Evolutionary conservation across 2,797 vertebrate species (phyloP), one percentile per base, ranked within the genome.

Genomic region (Sebastes kiyomatsui): DNA sequence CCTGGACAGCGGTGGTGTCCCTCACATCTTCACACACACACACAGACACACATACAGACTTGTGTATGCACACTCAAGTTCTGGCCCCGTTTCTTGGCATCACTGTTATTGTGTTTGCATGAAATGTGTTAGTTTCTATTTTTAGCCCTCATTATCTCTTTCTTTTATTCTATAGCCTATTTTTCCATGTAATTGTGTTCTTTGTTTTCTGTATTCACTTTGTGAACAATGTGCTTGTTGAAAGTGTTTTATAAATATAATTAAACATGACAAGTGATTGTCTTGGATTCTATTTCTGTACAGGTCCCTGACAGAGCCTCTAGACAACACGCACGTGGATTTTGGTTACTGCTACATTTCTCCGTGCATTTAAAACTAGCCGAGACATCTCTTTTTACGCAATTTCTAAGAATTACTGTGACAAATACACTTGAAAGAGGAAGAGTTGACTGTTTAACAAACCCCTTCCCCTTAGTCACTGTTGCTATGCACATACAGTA

Each of bases 71-170:
- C 42, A 14, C 71, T 65, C 18, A 28, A 61, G 71, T 68, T 79
- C 61, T 77, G 79, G 46, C 77, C 65, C 28, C 14, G 7, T 87
- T 91, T 89, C 81, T 77, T 75, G 78, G 72, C 80, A 68, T 80
- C 79, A 68, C 52, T 77, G 75, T 83, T 74, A 16, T 27, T 77
- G 52, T 76, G 82, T 80, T 85, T 86, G 28, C 61, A 67, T 78
- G 66, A 89, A 80, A 83, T 82, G 75, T 52, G 60, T 72, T 67
- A 13, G 54, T 32, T 87, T 87, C 82, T 87, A 90, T 88, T 86
- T 90, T 86, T 77, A 85, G 67, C 7, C 25, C 73, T 92, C 66
- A 80, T 88, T 82, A 81, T 81, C 42, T 55, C 18, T 25, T 67
- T 73, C 54, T 84, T 68, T 77, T 75, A 77, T 28, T 52, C 14